These are phyloP conservation scores for Salvator merianae DNA, from an alignment of 2,113 vertebrate species.

Conservation along the genomic window DNA sequence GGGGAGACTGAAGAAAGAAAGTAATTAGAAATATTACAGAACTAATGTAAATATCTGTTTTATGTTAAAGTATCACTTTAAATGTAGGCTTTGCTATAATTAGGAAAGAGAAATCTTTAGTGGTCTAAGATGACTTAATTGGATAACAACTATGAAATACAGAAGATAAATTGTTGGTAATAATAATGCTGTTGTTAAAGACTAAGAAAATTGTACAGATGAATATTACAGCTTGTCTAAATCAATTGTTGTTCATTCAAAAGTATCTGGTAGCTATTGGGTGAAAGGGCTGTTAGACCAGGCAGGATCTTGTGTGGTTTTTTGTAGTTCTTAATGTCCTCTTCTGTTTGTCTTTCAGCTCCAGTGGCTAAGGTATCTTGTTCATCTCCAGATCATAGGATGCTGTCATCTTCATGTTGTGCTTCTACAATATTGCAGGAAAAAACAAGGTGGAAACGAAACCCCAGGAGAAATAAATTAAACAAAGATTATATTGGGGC, in stretches of 20 bases:
- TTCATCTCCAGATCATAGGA: not conserved
- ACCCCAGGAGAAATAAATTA: slow-evolving; percentile 11
- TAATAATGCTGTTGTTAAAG: not conserved
- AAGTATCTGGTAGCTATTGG: too few relatives aligned
- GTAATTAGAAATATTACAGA: not conserved
- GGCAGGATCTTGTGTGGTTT: too few relatives aligned
- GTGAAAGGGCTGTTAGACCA: too few relatives aligned
- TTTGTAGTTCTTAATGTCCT: not conserved
- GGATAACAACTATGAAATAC: not conserved
- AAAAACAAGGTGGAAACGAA: slow-evolving; percentile 15
- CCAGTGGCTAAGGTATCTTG: slow-evolving; percentile 10
- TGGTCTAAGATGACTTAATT: not conserved
- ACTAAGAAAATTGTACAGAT: not conserved
- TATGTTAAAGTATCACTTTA: not conserved
- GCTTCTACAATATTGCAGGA: not conserved
- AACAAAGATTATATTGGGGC: slow-evolving; percentile 36
- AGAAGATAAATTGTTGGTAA: not conserved
- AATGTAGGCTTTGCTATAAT: not conserved
- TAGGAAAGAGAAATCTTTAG: not conserved
- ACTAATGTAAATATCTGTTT: not conserved
- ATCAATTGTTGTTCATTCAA: not conserved
- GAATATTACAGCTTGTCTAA: not conserved
- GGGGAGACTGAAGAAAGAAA: not conserved
- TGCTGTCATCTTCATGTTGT: not conserved
- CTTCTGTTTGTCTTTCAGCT: slow-evolving; percentile 10